phyloP scores from a whole-genome alignment of 2,113 vertebrate genomes.

The Saguinus imperator region DNA sequence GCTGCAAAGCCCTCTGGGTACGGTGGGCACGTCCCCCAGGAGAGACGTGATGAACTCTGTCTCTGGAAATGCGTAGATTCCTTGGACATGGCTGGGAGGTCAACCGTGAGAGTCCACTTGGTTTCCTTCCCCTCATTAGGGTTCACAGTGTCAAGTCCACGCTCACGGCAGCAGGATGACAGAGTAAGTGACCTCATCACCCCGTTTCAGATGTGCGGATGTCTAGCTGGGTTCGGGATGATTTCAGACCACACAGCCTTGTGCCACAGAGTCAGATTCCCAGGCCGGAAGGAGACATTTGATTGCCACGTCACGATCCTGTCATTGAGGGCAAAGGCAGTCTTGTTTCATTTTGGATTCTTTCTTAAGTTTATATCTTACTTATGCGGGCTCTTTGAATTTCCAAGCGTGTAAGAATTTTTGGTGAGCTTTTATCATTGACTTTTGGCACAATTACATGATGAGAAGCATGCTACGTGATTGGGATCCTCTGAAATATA shows the following conservation, averaged over 20 bases:
- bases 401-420: not conserved
- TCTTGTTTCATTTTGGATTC: not conserved
- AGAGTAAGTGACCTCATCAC: not conserved
- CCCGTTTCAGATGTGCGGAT: not conserved
- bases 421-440: not conserved
- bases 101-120: not conserved
- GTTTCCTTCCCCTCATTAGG: rapidly evolving
- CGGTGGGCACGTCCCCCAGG: too few species aligned
- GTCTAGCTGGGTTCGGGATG: not conserved
- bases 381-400: not conserved
- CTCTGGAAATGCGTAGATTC: not conserved
- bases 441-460: not conserved
- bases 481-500: not conserved
- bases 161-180: too few species aligned
- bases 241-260: not conserved
- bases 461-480: not conserved
- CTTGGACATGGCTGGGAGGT: not conserved
- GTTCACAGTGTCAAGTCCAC: not conserved
- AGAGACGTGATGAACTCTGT: not conserved
- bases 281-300: not conserved
- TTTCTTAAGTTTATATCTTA: not conserved
- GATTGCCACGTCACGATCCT: not conserved
- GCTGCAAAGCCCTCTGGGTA: not conserved
- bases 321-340: not conserved
- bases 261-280: not conserved